phyloP scores from a whole-genome alignment of 35 echinoderm and acorn worm genomes.

The Stichopus chloronotus region DNA sequence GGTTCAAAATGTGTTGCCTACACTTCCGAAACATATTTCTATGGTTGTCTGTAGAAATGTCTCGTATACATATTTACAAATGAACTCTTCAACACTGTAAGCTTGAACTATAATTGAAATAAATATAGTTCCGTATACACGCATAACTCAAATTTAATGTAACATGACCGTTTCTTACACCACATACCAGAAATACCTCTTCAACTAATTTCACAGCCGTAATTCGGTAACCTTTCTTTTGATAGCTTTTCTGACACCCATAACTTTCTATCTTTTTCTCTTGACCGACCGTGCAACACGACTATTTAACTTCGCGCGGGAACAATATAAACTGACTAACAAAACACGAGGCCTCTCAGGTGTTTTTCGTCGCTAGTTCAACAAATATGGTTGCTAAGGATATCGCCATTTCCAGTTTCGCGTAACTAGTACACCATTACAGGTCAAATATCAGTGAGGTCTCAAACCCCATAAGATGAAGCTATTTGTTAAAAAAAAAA shows the following conservation, averaged over 20 bases:
- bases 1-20: no score
- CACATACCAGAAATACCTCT: conserved; percentile 15
- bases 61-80: no score
- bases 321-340: conserved; percentile 1
- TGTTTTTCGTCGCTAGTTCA: neutral
- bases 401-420: neutral
- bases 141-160: conserved; percentile 13
- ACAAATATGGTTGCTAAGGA: neutral
- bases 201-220: neutral
- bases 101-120: no score
- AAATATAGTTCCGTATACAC: neutral
- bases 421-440: neutral
- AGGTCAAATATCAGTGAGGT: no score
- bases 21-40: no score
- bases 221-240: conserved; percentile 16
- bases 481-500: no score
- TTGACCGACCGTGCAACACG: conserved; percentile 17
- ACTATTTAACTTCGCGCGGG: neutral
- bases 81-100: no score
- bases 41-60: no score
- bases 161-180: conserved; percentile 15
- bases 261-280: conserved; percentile 5
- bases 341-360: neutral
- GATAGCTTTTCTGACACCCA: conserved; percentile 2
- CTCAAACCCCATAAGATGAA: no score